Base-by-base conservation (phyloP, 1,140 invertebrate genomes). In the Phymastichus coffea region DNA sequence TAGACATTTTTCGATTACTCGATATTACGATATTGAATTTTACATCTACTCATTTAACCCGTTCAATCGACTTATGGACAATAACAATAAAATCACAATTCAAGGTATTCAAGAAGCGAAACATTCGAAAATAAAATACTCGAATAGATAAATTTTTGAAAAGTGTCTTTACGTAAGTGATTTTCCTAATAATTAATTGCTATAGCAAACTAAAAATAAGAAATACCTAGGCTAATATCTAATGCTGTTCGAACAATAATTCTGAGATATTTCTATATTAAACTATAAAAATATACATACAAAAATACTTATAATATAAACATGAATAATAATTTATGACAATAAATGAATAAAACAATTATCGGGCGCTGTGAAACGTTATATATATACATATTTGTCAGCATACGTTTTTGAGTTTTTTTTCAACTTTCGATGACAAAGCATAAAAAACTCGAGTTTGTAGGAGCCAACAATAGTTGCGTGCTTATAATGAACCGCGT, bases 231-330 rank as follows among this genome's bases (percentile, higher is more conserved):
- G 70, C 70, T 79, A 78, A 78, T 74, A 69, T 76, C 65, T 66
- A 71, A 80, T 80, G 78, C 78, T 80, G 77, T 80, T 79, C 77
- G 78, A 78, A 80, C 78, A 80, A 80, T 80, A 80, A 80, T 77
- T 73, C 66, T 70, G 70, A 78, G 71, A 74, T 73, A 73, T 70
- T 72, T 73, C 75, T n/a, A n/a, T n/a, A n/a, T n/a, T n/a, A n/a
- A n/a, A n/a, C n/a, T n/a, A n/a, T 74, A 76, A 69, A 72, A 63
- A 63, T 53, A 67, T 62, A 58, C 46, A 64, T 51, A 63, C 10
- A 1, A 40, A 48, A 61, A 33, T 48, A 44, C 20, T 6, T 12
- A 48, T 28, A 48, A 48, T 48, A 61, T 61, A 61, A 70, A 63
- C 56, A 67, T 62, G 66, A 69, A 65, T 70, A 70, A 74, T 73